These are phyloP conservation scores for Tethea ocularis DNA, from an alignment of 2,888 invertebrate species.

Conservation along the genomic window DNA sequence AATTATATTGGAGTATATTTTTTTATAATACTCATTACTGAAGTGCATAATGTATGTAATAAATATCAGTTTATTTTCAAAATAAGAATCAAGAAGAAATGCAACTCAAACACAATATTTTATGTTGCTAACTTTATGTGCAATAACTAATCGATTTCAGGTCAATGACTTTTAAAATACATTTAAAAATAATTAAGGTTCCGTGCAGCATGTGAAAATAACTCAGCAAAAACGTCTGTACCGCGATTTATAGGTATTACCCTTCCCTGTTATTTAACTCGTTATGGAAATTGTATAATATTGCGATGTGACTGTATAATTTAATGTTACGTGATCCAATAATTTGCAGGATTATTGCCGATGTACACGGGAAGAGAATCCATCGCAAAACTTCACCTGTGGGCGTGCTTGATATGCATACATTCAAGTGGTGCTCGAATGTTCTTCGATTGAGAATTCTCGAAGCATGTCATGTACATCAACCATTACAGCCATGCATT, in stretches of 20 bases:
- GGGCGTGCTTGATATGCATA: not conserved
- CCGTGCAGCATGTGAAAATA: slow-evolving; percentile 26
- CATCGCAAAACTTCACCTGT: not conserved
- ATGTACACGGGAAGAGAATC: slow-evolving; percentile 3
- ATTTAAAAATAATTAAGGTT: slow-evolving; percentile 18
- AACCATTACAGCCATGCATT: not conserved
- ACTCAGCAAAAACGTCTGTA: slow-evolving; percentile 29
- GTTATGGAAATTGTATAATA: slow-evolving; percentile 56
- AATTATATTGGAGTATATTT: not conserved
- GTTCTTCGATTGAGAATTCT: not conserved
- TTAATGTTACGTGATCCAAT: slow-evolving; percentile 48
- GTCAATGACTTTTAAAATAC: not conserved
- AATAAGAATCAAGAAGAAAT: no score
- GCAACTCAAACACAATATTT: no score
- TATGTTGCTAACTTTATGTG: no score
- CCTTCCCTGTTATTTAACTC: slow-evolving; percentile 45
- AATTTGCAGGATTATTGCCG: slow-evolving; percentile 46
- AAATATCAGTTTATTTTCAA: no score
- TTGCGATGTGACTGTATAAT: slow-evolving; percentile 48
- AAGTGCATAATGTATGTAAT: no score
- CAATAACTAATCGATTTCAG: not conserved
- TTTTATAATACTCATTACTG: no score
- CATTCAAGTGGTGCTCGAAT: not conserved
- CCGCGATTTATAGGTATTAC: slow-evolving; percentile 11
- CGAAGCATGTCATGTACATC: not conserved